Base-by-base conservation (phyloP, 2,113 vertebrate species). In the Nothocercus nigrocapillus region DNA sequence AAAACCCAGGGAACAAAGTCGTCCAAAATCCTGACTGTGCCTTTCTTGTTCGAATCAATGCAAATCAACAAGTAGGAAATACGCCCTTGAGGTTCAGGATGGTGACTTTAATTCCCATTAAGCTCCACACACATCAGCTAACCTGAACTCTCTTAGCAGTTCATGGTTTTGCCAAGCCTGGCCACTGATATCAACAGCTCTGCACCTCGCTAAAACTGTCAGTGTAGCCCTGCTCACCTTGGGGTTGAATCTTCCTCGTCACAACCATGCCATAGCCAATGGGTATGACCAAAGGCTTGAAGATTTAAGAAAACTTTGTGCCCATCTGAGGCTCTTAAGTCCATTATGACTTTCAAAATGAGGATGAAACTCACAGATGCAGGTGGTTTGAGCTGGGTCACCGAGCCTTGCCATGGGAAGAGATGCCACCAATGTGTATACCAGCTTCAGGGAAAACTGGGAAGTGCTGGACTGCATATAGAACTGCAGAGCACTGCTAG, bases 351-450 rank as follows among this genome's bases (percentile, higher is more conserved):
- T 2, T 32, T 15, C 45, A 8, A n/a, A 32, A 77, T 14, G 34
- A 45, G 42, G 34, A 51, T 5, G 16, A 14, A n/a, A 11, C 30
- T 59, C 56, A n/a, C 32, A n/a, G 58, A 19, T n/a, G 12, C 30
- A 20, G 28, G 30, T n/a, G 17, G 28, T 59, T n/a, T n/a, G 58
- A 59, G 58, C 30, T 20, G 32, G 51, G 24, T 53, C 51, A 49
- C 49, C 28, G 27, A 82, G 30, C 2, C 13, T 36, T 77, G 24
- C 8, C 11, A 15, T 5, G 18, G 69, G 42, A 61, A 66, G 27
- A 66, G 0, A 0, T 28, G 18, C 30, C 30, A 47, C 25, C 28
- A 22, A 1, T 0, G 0, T 8, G 38, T 19, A 11, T 4, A 4
- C 3, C 7, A 3, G 9, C 19, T 74, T 91, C 18, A n/a, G 38